Evolutionary conservation across 2,797 vertebrate species (phyloP).

Genomic region (Todus mexicanus): DNA sequence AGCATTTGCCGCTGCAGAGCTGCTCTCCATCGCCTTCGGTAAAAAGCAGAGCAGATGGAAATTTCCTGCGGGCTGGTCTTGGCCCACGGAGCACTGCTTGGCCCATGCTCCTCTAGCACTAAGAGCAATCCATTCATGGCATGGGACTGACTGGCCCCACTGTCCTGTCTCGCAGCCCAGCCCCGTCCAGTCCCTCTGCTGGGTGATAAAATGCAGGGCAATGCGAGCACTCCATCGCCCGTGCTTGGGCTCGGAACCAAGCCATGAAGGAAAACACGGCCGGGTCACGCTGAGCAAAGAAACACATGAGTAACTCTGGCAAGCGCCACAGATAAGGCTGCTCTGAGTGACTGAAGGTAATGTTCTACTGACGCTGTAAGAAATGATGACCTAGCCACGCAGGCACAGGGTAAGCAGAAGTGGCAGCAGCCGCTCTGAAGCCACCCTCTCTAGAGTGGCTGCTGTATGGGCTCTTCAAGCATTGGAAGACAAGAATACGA

Average conservation of each 20-base stretch:
- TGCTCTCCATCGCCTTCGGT: not conserved
- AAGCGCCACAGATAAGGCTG: constrained; percentile 27
- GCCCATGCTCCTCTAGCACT: not conserved
- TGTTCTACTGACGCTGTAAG: constrained; percentile 1
- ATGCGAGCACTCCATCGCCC: not conserved
- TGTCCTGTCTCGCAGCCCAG: not conserved
- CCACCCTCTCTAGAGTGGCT: not conserved
- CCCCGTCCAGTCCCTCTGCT: not conserved
- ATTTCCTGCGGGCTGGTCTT: constrained; percentile 29
- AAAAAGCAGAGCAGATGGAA: constrained; percentile 29
- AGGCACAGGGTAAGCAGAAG: not conserved
- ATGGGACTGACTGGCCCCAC: constrained; percentile 1
- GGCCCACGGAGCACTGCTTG: constrained; percentile 3
- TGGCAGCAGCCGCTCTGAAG: not conserved
- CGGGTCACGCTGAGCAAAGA: constrained; percentile 42
- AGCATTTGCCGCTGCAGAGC: not conserved
- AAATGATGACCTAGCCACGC: not conserved
- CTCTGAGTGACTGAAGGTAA: constrained; percentile 24
- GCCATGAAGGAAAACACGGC: constrained; percentile 16
- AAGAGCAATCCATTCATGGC: constrained; percentile 25
- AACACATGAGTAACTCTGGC: constrained; percentile 38
- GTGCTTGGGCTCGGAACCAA: not conserved
- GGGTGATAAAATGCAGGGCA: not conserved
- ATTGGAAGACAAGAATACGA: not conserved
- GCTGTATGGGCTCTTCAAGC: not conserved